Evolutionary conservation across 2,113 vertebrate genomes (phyloP).

Genomic region (Thamnaconus septentrionalis): DNA sequence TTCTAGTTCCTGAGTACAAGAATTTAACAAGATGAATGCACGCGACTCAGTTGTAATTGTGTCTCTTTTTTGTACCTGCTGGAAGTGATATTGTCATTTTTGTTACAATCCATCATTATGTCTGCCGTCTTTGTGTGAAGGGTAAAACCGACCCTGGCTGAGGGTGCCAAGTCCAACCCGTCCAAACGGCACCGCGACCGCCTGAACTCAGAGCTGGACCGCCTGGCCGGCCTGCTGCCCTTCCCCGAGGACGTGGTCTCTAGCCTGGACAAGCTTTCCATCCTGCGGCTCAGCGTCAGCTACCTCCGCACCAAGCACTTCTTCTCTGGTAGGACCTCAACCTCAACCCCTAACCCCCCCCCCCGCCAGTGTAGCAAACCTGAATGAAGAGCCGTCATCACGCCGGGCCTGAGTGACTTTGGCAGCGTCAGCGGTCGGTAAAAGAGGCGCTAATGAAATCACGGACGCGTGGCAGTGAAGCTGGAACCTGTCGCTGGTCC

Average conservation of each 20-base stretch:
- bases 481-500: too few relatives aligned
- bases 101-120: background rate
- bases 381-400: too few relatives aligned
- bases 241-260: conserved; percentile 77
- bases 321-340: conserved; percentile 68
- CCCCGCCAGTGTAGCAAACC: too few relatives aligned
- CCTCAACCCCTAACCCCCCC: too few relatives aligned
- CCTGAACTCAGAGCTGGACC: conserved; percentile 80
- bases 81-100: background rate
- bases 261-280: conserved; percentile 81
- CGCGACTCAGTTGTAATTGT: too few relatives aligned
- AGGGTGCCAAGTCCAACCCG: conserved; percentile 79
- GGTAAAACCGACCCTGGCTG: conserved; percentile 35
- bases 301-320: conserved; percentile 81
- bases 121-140: conserved; percentile 13
- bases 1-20: too few relatives aligned
- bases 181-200: conserved; percentile 81
- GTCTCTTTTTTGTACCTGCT: too few relatives aligned
- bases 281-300: conserved; percentile 80
- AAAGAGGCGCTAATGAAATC: too few relatives aligned
- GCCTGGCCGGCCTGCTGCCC: conserved; percentile 76
- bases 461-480: too few relatives aligned
- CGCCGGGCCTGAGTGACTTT: too few relatives aligned
- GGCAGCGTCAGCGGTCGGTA: too few relatives aligned
- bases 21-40: too few relatives aligned